Conservation (phyloP, 2,113 vertebrate species). For the Hippocampus guttulatus region DNA sequence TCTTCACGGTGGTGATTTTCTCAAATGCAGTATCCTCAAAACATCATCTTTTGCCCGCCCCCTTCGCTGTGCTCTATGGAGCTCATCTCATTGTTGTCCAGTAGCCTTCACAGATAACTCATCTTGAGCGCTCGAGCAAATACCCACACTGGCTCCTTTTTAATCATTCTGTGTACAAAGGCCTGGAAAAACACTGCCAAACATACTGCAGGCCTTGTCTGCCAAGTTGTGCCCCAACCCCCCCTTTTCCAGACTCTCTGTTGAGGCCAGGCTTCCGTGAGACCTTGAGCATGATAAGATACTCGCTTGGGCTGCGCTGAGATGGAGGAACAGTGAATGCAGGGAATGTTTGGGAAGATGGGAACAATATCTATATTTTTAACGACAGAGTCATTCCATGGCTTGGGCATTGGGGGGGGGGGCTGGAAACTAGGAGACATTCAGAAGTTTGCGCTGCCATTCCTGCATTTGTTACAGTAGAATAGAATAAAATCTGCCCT, state of each 20-base stretch:
- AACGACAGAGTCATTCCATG: background rate
- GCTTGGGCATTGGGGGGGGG: background rate
- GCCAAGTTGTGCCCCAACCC: conserved; percentile 53
- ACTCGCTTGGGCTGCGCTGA: conserved; percentile 35
- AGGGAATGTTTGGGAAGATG: conserved; percentile 50
- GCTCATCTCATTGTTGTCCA: conserved; percentile 17
- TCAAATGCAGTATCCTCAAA: background rate
- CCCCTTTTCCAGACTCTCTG: conserved; percentile 54
- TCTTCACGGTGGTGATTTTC: background rate
- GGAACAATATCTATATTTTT: conserved; percentile 27
- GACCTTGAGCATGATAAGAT: conserved; percentile 68
- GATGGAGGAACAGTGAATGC: conserved; percentile 27
- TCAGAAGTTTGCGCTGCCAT: background rate
- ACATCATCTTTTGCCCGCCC: conserved; percentile 3
- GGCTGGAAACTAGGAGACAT: background rate
- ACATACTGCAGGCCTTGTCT: conserved; percentile 55
- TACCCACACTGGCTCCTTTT: conserved; percentile 26
- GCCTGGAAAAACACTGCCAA: conserved; percentile 59
- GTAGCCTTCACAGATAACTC: conserved; percentile 26
- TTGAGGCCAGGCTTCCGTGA: conserved; percentile 59
- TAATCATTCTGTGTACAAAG: conserved; percentile 57
- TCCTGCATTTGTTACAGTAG: background rate
- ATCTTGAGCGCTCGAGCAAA: conserved; percentile 17
- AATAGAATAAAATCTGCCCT: background rate
- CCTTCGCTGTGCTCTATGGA: conserved; percentile 10